Base-by-base conservation (phyloP, 2,797 vertebrate genomes). In the Anguilla marmorata region DNA sequence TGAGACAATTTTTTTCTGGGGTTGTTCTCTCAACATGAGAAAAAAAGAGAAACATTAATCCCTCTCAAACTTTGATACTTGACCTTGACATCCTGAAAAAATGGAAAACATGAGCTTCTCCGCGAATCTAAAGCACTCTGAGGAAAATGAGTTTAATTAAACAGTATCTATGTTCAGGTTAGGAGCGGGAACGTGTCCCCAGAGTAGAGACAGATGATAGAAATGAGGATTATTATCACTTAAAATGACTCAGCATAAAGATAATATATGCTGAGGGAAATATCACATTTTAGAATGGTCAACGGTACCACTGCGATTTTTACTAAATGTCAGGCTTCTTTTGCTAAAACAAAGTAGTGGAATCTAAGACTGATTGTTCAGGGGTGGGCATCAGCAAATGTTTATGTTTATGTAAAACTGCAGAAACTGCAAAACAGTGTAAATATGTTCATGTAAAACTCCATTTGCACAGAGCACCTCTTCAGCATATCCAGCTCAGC, bases 341-440 rank as follows among this genome's bases (percentile, higher is more conserved):
- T 95, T 95, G 91, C 93, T 93, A 94, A 94, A 94, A 94, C 92
- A 93, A 92, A 90, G 4, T 1, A n/a, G 91, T 89, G 82, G 41
- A 83, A 89, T 66, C 24, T n/a, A 87, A 90, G 88, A 90, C 88
- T 90, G 87, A 41, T 87, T 90, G 87, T 87, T 90, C 72, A 89
- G 84, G 58, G 41, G 85, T 50, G 88, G 87, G 88, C 90, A 90
- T 89, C 92, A 19, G 87, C 63, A 52, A 85, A 82, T 94, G 92
- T 94, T 94, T 91, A 93, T 92, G 93, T 92, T 93, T 92, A 95
- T 88, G 58, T 52, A 82, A 79, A 88, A 88, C 83, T 92, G 89
- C 90, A 91, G 87, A 89, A 86, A 87, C 92, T 45, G 41, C 41
- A 45, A 92, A 93, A 94, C 86, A 19, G 76, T 89, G 52, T 89